Conservation (phyloP, 2,113 vertebrate species). For the Corythornis vintsioides region DNA sequence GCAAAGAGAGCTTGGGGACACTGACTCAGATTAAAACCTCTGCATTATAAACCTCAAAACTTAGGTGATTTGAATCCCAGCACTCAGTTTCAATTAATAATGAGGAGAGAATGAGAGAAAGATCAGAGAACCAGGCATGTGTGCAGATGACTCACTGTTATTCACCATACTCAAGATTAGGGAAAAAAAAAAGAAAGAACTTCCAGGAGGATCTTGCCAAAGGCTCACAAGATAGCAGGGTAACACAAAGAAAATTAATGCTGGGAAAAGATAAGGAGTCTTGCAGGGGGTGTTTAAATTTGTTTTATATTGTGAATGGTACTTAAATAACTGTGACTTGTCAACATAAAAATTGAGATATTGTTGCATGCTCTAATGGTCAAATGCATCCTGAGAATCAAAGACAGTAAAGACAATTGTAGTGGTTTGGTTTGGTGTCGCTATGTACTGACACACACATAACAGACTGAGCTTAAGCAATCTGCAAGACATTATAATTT, state of each 20-base stretch:
- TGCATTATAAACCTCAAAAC: constrained; percentile 32
- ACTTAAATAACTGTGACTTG: background rate
- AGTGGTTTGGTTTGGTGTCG: background rate
- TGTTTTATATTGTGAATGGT: background rate
- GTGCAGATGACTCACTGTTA: constrained; percentile 7
- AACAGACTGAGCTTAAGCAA: background rate
- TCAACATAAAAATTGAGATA: background rate
- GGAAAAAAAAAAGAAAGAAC: background rate
- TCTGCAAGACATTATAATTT: background rate
- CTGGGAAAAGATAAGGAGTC: background rate
- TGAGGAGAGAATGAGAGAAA: background rate
- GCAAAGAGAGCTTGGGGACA: constrained; percentile 28
- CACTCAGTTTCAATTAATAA: background rate
- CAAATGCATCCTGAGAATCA: background rate
- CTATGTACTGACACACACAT: background rate
- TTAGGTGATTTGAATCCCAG: constrained; percentile 7
- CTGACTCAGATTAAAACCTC: constrained; percentile 52
- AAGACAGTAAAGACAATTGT: background rate
- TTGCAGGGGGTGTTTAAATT: constrained; percentile 16
- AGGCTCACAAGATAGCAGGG: background rate
- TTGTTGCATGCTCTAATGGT: background rate
- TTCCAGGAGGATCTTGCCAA: constrained; percentile 22
- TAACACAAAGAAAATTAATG: background rate
- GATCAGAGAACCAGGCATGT: background rate
- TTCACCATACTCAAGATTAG: background rate